These are phyloP conservation scores for Microcebus griseorufus DNA, from an alignment of 2,113 vertebrate genomes.

Conservation along the genomic window DNA sequence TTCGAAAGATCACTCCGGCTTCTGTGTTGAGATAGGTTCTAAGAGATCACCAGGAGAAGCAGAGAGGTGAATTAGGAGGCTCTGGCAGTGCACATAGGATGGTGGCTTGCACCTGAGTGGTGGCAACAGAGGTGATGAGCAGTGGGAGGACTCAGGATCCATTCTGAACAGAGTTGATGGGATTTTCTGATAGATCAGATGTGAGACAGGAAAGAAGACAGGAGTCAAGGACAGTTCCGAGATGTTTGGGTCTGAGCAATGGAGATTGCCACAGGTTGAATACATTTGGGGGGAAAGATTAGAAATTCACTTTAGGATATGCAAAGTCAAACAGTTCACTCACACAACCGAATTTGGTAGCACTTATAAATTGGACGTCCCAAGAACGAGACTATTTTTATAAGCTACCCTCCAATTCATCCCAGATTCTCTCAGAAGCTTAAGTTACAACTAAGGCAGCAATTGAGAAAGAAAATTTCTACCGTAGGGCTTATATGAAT, in stretches of 20 bases:
- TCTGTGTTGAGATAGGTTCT: neutral
- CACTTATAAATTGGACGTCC: neutral
- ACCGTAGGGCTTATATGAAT: neutral
- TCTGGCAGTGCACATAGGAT: neutral
- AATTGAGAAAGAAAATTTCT: neutral
- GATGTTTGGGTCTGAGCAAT: neutral
- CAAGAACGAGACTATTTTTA: neutral
- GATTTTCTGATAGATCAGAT: neutral
- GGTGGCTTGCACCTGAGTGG: neutral
- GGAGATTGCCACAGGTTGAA: neutral
- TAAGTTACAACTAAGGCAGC: neutral
- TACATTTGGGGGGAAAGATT: neutral
- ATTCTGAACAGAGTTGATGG: neutral
- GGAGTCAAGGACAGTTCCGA: neutral
- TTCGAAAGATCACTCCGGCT: neutral
- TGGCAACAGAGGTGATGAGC: neutral
- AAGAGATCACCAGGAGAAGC: neutral
- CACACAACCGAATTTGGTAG: neutral
- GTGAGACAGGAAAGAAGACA: neutral
- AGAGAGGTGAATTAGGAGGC: neutral
- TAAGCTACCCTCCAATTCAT: neutral
- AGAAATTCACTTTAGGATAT: neutral
- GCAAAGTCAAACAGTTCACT: neutral
- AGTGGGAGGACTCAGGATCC: neutral
- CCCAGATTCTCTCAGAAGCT: neutral